Evolutionary conservation across 2,113 vertebrate genomes (phyloP), one percentile per base, ranked within the genome.

Genomic region (Erpornis zantholeuca): DNA sequence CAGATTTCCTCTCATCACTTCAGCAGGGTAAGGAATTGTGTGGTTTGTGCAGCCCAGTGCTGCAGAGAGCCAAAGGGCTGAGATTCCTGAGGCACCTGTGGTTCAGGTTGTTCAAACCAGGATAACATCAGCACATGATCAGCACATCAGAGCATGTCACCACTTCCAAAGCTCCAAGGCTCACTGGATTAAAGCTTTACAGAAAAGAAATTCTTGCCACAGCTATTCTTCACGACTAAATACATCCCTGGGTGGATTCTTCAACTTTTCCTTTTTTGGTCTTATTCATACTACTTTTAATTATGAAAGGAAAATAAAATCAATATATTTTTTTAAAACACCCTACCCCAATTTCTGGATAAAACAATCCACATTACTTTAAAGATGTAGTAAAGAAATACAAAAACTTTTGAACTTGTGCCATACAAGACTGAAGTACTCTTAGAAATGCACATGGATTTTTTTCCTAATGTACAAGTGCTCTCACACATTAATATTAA

Each of bases 111-210:
- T 4, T 77, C 73, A 29, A 50, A 65, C 8, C 28, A 65, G 73
- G 40, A 20, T 29, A 33, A 8, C 0, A n/a, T n/a, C n/a, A n/a
- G n/a, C n/a, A n/a, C n/a, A n/a, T n/a, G n/a, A 23, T 2, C 47
- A 72, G 25, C 19, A 31, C 29, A 1, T 1, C 10, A 12, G 42
- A 20, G 11, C 5, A 6, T 1, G 7, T 1, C 78, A 70, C 22
- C 31, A 4, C 54, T 63, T 47, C 45, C 57, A 89, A 35, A 92
- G 33, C 52, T 66, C 84, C 42, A 29, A 49, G 12, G 12, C 6
- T 84, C 66, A 11, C 36, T 35, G 15, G 33, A 15, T 31, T 11
- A 73, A 90, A n/a, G 16, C 6, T 22, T 59, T 11, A 16, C 12
- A 11, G 7, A 60, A 64, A 70, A 65, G 3, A 57, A 78, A 56